Evolutionary conservation across 1,140 invertebrate genomes (phyloP), one percentile per base, ranked within the genome.

Genomic region (Drosophila kanapiae): DNA sequence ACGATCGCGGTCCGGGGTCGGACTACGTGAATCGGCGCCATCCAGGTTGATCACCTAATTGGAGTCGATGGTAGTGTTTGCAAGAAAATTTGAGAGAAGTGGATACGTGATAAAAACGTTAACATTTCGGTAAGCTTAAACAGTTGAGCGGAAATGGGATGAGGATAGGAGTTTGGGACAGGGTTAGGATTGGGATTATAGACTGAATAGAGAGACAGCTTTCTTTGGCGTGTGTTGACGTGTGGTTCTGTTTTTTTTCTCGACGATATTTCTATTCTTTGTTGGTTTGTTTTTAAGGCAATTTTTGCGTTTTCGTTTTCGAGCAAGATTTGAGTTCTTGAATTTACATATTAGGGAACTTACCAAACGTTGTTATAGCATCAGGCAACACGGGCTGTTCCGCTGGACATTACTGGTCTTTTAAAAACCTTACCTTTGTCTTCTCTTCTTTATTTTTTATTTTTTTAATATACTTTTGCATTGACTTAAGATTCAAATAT

Each of bases 1-100:
- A n/a, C 94, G 91, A 35, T 94, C 93, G 23, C 94, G 94, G 58
- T 93, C 93, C 5, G 94, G 94, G n/a, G 95, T 94, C 23, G 94
- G 94, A 83, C 94, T 95, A 58, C 94, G 94, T 61, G 84, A 94
- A 93, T 94, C 93, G 59, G 91, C 93, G 42, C 94, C 93, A 87
- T 94, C 94, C 80, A 94, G 90, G 76, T 93, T 94, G 75, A 94
- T 94, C 60, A 94, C 93, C 93, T 94, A 77, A 77, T 68, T 27
- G 48, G 56, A 59, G 53, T 38, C 53, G 62, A 80, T 72, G 71
- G 54, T 61, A 78, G 82, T 82, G 75, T 86, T 91, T 75, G 80
- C 83, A 82, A 91, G 69, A 83, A 56, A 82, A 81, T 80, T 91
- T 75, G 80, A 86, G 70, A 82, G 79, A 82, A 91, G 80, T 78